Evolutionary conservation across 53 echinoderm and acorn worm species (phyloP), one percentile per base, ranked within the genome.

Genomic region (Holothuria leucospilota): DNA sequence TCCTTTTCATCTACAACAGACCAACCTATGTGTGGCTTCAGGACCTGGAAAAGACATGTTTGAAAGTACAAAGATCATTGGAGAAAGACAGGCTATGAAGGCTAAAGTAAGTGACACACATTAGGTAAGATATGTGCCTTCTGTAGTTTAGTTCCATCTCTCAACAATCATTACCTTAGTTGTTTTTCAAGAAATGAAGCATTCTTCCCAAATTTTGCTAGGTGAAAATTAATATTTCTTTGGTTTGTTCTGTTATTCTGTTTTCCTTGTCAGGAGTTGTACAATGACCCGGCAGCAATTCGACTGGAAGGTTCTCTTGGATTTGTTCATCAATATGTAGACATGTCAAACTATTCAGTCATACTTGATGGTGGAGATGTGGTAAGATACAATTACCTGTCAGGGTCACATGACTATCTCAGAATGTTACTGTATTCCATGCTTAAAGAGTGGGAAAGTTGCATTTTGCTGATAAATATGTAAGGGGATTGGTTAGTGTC

Each of bases 41-140:
- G 98, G 98, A 68, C 98, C 98, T 12, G 98, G 98, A n/a, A 87
- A 82, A 26, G 94, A 98, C 85, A 98, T 98, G 98, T 95, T 98
- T 88, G 98, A 98, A 46, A 95, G 95, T 67, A 98, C 98, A 14
- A 88, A 85, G 82, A 98, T 98, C 58, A 95, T 98, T 81, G 98
- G 90, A 11, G 91, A 90, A 75, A 87, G 88, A 65, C 98, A 95
- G 70, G 95, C 85, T 74, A 91, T 89, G 38, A 98, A 92, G 56
- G 98, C 98, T 64, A 87, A 93, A 95, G 98, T 98, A 89, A 75
- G 87, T 53, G 46, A 40, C 40, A 40, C 7, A 40, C 7, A 25
- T 4, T 13, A 3, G 25, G 3, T 58, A 21, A n/a, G 58, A 53
- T 11, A 0, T 46, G 46, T 46, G 8, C 11, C 11, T 9, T 11